Evolutionary conservation across 2,888 invertebrate species (phyloP), one percentile per base, ranked within the genome.

Genomic region (Geotrupes spiniger): DNA sequence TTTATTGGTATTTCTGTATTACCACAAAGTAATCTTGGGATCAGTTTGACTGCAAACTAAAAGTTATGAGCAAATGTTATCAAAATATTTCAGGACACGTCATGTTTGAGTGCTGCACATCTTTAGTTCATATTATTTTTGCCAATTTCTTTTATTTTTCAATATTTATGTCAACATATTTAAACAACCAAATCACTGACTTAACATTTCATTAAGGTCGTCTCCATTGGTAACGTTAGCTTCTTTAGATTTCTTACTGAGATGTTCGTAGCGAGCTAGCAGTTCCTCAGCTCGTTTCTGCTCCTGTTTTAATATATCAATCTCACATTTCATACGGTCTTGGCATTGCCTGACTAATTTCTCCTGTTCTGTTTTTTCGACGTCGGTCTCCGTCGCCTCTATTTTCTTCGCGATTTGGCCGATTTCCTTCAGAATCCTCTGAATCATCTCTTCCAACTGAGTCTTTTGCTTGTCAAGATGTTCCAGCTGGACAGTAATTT

Each of bases 221-320:
- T n/a, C n/a, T n/a, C n/a, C n/a, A n/a, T n/a, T n/a, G n/a, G n/a
- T n/a, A n/a, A n/a, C n/a, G n/a, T 29, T 44, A 10, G 38, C 43
- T 17, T 44, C 44, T 12, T 49, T 38, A 21, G 38, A 44, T n/a
- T 39, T 38, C 14, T 44, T 17, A 8, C 10, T 10, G 16, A 49
- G 33, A 16, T 43, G 44, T 5, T 36, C 43, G 49, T 49, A 49
- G 2, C 12, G 21, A 11, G 26, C 12, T 25, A 49, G 26, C 15
- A 49, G 3, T 10, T 44, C 44, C 21, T 49, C 40, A 9, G 49
- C 49, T 4, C 43, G 27, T 10, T 44, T 49, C 40, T 49, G 49
- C 14, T 44, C 49, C 26, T 39, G 43, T 26, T 49, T 49, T 21
- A 49, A 27, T 16, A 38, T 16, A 4, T 14, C n/a, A 15, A 49